phyloP scores from a whole-genome alignment of 2,888 invertebrate genomes.

The Drosophila histrio region DNA sequence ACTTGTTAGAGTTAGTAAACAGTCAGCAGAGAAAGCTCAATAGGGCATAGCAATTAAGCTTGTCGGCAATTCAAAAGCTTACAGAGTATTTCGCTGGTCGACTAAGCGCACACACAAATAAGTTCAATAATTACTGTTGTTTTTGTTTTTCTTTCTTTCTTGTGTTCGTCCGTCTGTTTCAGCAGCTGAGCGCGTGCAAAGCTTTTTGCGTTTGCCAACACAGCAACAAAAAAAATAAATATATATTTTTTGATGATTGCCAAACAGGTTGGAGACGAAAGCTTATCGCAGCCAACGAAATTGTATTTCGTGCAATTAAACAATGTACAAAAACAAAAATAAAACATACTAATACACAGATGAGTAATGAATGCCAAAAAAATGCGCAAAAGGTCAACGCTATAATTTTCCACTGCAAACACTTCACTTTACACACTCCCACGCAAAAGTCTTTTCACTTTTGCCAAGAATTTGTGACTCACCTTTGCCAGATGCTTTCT shows the following conservation, averaged over 20 bases:
- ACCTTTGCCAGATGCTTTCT: slow-evolving; percentile 83
- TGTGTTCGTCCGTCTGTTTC: slow-evolving; percentile 18
- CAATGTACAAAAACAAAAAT: not conserved
- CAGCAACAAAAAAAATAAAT: slow-evolving; percentile 56
- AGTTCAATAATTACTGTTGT: not conserved
- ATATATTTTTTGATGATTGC: slow-evolving; percentile 60
- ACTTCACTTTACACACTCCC: slow-evolving; percentile 14
- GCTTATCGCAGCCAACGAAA: slow-evolving; percentile 53
- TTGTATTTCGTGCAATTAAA: slow-evolving; percentile 33
- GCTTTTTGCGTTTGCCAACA: slow-evolving; percentile 64
- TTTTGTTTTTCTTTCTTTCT: not conserved
- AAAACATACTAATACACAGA: not conserved
- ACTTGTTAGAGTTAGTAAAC: not conserved
- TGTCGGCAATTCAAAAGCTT: not conserved
- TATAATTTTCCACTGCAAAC: slow-evolving; percentile 15
- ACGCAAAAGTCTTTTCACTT: not conserved
- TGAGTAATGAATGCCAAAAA: slow-evolving; percentile 51
- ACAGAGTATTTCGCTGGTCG: slow-evolving; percentile 14
- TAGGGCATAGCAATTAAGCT: not conserved
- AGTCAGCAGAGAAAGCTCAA: not conserved
- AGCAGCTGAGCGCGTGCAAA: slow-evolving; percentile 72
- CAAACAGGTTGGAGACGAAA: slow-evolving; percentile 71
- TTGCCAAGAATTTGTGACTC: slow-evolving; percentile 52
- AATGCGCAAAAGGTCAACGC: slow-evolving; percentile 47
- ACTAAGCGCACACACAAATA: not conserved